These are phyloP conservation scores for Aphidoletes aphidimyza DNA, from an alignment of 2,888 invertebrate genomes.

Conservation along the genomic window DNA sequence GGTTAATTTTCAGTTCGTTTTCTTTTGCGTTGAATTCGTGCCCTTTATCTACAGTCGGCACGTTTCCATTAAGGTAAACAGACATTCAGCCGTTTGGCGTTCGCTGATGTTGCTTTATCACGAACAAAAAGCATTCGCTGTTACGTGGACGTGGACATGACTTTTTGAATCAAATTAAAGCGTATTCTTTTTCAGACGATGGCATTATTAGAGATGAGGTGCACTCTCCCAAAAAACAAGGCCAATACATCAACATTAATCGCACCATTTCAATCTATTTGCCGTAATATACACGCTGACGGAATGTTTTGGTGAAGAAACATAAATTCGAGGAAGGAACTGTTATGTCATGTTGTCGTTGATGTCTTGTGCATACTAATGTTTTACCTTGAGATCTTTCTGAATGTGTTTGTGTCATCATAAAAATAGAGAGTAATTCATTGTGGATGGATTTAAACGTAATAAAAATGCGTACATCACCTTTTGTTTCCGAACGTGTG, in stretches of 20 bases:
- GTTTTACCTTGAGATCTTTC: background rate
- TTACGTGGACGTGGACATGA: conserved; percentile 14
- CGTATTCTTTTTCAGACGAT: no score
- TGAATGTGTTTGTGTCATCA: no score
- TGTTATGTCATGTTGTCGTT: conserved; percentile 3
- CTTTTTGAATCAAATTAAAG: conserved; percentile 7
- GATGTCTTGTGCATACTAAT: conserved; percentile 31
- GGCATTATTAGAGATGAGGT: no score
- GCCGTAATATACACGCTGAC: background rate
- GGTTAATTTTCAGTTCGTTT: background rate
- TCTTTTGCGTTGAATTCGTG: background rate
- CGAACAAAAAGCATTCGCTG: background rate
- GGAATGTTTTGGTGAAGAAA: background rate
- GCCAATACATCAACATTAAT: conserved; percentile 20
- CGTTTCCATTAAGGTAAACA: conserved; percentile 42
- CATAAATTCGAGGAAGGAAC: background rate
- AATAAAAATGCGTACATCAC: background rate
- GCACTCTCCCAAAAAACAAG: no score
- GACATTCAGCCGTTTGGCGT: background rate
- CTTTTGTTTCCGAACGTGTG: conserved; percentile 36
- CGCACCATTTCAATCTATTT: background rate
- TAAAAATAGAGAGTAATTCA: no score
- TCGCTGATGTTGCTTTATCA: conserved; percentile 2
- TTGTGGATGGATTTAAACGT: no score
- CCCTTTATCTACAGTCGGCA: background rate